Evolutionary conservation across 2,888 invertebrate species (phyloP).

Genomic region (Lepidocyrtinus sp.): DNA sequence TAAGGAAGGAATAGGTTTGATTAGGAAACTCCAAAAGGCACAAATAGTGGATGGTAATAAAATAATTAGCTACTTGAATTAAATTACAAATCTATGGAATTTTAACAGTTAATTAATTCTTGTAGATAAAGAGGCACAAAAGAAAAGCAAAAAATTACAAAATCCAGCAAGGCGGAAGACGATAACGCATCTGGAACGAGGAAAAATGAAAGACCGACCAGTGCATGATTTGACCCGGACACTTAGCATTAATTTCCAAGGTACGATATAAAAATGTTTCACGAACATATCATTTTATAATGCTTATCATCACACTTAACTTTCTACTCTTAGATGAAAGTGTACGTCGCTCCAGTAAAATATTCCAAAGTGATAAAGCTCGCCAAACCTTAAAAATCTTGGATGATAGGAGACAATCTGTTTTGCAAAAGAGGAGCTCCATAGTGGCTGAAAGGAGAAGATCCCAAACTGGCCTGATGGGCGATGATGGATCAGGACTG

Average conservation of each 20-base stretch:
- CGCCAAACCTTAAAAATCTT: constrained; percentile 34
- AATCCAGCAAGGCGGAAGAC: constrained; percentile 54
- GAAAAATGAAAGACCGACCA: constrained; percentile 21
- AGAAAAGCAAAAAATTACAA: neutral
- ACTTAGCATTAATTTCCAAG: constrained; percentile 43
- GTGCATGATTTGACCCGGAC: constrained; percentile 41
- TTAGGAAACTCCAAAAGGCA: constrained; percentile 50
- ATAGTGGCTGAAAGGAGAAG: constrained; percentile 39
- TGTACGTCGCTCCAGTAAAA: constrained; percentile 13
- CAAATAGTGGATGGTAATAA: constrained; percentile 39
- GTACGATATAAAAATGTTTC: constrained; percentile 23
- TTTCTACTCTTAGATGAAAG: constrained; percentile 29
- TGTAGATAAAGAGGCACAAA: constrained; percentile 20
- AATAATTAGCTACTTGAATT: neutral
- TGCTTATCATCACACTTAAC: neutral
- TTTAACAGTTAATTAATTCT: neutral
- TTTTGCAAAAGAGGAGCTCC: constrained; percentile 29
- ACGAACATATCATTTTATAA: neutral
- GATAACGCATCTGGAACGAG: constrained; percentile 40
- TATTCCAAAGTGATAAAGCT: constrained; percentile 37
- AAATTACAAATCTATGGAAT: neutral
- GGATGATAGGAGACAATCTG: constrained; percentile 42
- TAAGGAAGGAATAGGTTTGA: constrained; percentile 59
- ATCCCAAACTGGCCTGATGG: constrained; percentile 22
- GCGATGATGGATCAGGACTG: neutral